Conservation (phyloP, 2,888 invertebrate species). For the Hemistola chrysoprasaria region DNA sequence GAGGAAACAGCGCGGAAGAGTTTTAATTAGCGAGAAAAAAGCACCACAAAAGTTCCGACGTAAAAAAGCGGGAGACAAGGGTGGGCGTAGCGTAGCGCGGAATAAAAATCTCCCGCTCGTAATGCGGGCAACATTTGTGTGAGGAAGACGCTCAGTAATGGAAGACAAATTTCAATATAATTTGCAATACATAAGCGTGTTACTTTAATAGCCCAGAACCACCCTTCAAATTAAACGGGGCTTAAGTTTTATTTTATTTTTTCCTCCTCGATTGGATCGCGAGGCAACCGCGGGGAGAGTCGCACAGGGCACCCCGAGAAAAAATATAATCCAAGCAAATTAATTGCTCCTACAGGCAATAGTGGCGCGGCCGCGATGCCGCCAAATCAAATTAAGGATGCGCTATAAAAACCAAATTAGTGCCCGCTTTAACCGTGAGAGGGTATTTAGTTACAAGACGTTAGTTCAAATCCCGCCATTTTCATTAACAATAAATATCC, state of each 20-base stretch:
- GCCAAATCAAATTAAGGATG: constrained; percentile 83
- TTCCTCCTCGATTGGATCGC: constrained; percentile 71
- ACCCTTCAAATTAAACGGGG: constrained; percentile 83
- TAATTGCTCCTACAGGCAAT: constrained; percentile 80
- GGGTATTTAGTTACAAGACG: constrained; percentile 83
- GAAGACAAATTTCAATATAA: constrained; percentile 83
- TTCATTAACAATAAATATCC: constrained; percentile 84
- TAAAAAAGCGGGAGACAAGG: constrained; percentile 80
- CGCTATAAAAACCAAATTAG: constrained; percentile 84
- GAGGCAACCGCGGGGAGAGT: constrained; percentile 51
- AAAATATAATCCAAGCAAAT: constrained; percentile 82
- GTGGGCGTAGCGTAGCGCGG: constrained; percentile 75
- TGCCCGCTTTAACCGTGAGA: constrained; percentile 82
- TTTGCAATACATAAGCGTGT: constrained; percentile 84
- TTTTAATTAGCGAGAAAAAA: constrained; percentile 82
- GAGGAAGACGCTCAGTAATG: constrained; percentile 81
- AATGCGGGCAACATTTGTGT: constrained; percentile 82
- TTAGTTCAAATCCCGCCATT: constrained; percentile 82
- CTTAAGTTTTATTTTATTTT: constrained; percentile 83
- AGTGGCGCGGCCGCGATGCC: constrained; percentile 77
- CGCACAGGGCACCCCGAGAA: constrained; percentile 51
- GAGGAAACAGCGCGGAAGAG: constrained; percentile 81
- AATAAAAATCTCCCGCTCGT: constrained; percentile 79
- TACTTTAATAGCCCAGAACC: constrained; percentile 84
- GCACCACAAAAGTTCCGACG: constrained; percentile 76